Evolutionary conservation across 2,113 vertebrate genomes (phyloP), one percentile per base, ranked within the genome.

Genomic region (Dendrocopos noguchii): DNA sequence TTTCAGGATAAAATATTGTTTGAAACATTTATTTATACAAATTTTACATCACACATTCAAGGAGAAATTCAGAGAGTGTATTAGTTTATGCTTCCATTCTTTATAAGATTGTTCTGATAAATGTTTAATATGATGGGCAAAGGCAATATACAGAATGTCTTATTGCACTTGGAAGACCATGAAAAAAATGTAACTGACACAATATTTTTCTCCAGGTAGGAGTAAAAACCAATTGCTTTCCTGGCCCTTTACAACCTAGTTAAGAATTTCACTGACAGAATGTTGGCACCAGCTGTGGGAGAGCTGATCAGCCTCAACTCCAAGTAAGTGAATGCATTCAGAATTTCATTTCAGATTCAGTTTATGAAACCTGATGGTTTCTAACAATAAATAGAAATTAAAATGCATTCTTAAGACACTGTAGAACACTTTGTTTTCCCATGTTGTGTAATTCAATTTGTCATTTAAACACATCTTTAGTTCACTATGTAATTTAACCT

Each of bases 261-360:
- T 88, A 80, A 82, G 29, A 42, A 64, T 95, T 92, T 97, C 95
- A 94, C 65, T 94, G 97, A 95, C 97, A 97, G 96, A 94, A 98
- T 98, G 98, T 88, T 98, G 98, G 98, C 98, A 98, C 98, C 98
- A 97, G 97, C 95, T 88, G 95, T 96, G 97, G 93, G 95, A 95
- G 91, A 74, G 42, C 55, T 63, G 61, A 95, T 94, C 89, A 97
- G 96, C 98, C 98, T 99, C 97, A 93, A 83, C 97, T 98, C 95
- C 97, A 96, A 98, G 99, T 99, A 96, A 98, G 98, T 98, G 25
- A 53, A 60, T 1, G 3, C 13, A 36, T 65, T 74, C 15, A 12
- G 29, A 90, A 17, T 10, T 64, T 65, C 3, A 36, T 83, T 76
- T 63, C 39, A 74, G 29, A 31, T 4, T 36, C n/a, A 52, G 71